Evolutionary conservation across 2,888 invertebrate genomes (phyloP), one percentile per base, ranked within the genome.

Genomic region (Synanthedon vespiformis): DNA sequence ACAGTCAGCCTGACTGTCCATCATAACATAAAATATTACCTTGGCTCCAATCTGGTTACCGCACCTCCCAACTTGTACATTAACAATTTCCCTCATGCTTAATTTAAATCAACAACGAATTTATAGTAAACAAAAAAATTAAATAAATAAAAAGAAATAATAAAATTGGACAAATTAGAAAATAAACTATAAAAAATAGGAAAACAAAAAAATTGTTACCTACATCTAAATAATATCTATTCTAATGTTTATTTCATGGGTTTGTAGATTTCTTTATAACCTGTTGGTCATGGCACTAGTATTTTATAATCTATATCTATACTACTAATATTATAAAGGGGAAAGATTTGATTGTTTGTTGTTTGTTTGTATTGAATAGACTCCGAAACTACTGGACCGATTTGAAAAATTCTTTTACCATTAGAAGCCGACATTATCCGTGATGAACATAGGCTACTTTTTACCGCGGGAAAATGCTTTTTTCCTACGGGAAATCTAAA

Each of bases 41-140:
- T 94, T 94, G 49, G 92, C 89, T 55, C 94, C 94, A 66, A 94
- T 93, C 78, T 94, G 94, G 89, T 86, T 86, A 3, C 86, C 86
- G 49, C 85, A 85, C 56, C 80, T 70, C 5, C 86, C 86, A 40
- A 82, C 93, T 78, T 94, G 94, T 58, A 94, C 82, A 74, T 94
- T 93, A 52, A 94, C 93, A 63, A 94, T 94, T 89, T 94, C 94
- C 79, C 94, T 90, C 94, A 94, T 94, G 63, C 70, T 85, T 64
- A 61, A 50, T 50, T 44, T 1, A 48, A 48, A 12, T 41, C 27
- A 44, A 69, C 70, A 40, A 55, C 53, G 40, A 75, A 77, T 80
- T 80, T 79, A 53, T 53, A 64, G 64, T 55, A 59, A 70, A 70
- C 47, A 56, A 54, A 55, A 57, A 60, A 50, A 61, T 22, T 58